Percentiles rank a stretch among this genome's conserved stretches.
Conservation (phyloP, 2,113 vertebrate species). For the Neopipo cinnamomea region DNA sequence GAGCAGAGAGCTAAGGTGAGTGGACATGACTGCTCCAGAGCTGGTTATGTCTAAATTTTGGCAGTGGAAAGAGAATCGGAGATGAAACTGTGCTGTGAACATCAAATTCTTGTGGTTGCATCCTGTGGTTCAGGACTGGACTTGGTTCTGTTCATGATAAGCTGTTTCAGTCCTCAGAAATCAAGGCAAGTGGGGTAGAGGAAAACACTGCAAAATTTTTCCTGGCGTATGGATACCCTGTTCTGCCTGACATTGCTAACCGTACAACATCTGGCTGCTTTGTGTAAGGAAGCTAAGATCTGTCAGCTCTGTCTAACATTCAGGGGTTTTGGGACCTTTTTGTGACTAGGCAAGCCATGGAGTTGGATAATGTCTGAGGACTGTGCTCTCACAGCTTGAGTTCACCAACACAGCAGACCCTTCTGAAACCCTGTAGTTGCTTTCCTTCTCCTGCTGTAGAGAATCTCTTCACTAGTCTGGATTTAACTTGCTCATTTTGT, state of each 20-base stretch:
- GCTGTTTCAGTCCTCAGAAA: neutral
- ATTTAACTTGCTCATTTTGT: neutral
- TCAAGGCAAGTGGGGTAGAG: neutral
- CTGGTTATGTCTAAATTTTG: neutral
- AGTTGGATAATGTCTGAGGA: neutral
- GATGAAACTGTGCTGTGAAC: neutral
- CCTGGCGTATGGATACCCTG: neutral
- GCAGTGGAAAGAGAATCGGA: neutral
- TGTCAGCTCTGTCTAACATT: neutral
- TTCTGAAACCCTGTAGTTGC: neutral
- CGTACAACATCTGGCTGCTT: neutral
- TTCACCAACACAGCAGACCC: neutral
- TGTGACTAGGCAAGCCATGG: neutral
- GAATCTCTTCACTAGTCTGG: neutral
- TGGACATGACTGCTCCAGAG: rapidly evolving
- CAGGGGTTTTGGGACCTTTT: neutral
- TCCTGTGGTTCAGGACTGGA: neutral
- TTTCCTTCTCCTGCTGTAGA: neutral
- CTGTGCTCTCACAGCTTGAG: neutral
- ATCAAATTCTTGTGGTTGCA: neutral
- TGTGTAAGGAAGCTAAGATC: neutral
- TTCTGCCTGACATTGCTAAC: neutral
- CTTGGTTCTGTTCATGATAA: neutral
- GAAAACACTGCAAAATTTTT: neutral
- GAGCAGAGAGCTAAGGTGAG: neutral